phyloP scores from a whole-genome alignment of 2,888 invertebrate genomes.

The Rhimphoctona megacephalus region DNA sequence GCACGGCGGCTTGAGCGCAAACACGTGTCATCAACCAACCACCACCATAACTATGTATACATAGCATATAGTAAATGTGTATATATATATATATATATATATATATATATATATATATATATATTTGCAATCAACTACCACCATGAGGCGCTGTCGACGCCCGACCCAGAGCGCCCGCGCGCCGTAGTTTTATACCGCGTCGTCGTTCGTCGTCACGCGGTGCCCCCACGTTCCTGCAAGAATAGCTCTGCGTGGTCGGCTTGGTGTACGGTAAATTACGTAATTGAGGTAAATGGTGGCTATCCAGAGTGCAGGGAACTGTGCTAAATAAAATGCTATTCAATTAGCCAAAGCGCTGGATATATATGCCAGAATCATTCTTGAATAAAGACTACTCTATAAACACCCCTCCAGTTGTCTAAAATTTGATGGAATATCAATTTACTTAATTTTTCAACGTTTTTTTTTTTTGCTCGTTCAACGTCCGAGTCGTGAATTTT shows the following conservation, averaged over 20 bases:
- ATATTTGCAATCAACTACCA: slow-evolving; percentile 12
- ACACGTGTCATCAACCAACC: slow-evolving; percentile 82
- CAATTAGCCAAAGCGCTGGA: slow-evolving; percentile 75
- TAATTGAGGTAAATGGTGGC: slow-evolving; percentile 82
- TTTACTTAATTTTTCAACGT: neutral
- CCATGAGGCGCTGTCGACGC: slow-evolving; percentile 59
- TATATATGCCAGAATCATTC: slow-evolving; percentile 66
- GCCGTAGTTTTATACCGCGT: slow-evolving; percentile 43
- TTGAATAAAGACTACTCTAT: slow-evolving; percentile 1
- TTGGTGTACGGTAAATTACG: slow-evolving; percentile 81
- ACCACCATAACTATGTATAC: slow-evolving; percentile 65
- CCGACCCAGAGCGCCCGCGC: slow-evolving; percentile 42
- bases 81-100: neutral
- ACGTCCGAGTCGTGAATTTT: neutral
- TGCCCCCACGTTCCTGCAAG: slow-evolving; percentile 48
- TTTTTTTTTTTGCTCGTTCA: neutral
- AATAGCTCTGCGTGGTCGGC: slow-evolving; percentile 74
- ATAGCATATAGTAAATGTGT: slow-evolving; percentile 16
- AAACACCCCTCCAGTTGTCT: neutral
- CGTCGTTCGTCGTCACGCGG: slow-evolving; percentile 60
- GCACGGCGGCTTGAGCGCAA: slow-evolving; percentile 80
- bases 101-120: neutral
- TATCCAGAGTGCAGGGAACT: slow-evolving; percentile 81
- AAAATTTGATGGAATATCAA: slow-evolving; percentile 1
- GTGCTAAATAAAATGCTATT: slow-evolving; percentile 82